These are phyloP conservation scores for Melanophora roralis DNA, from an alignment of 2,888 invertebrate genomes.

Conservation along the genomic window DNA sequence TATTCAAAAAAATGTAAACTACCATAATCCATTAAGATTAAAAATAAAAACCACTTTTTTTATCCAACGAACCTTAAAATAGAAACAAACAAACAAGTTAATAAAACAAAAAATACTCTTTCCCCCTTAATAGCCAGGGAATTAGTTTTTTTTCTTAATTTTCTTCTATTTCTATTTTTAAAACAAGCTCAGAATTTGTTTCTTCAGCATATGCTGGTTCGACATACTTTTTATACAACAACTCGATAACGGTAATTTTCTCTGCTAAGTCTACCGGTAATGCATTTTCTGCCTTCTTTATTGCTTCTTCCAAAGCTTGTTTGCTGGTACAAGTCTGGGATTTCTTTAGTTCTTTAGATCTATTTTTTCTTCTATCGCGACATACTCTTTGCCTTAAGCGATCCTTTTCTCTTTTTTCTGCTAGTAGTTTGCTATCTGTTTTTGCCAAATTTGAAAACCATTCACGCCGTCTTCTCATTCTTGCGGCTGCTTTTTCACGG, in stretches of 20 bases:
- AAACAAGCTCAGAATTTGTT: no score
- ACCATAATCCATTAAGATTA: no score
- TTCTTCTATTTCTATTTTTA: no score
- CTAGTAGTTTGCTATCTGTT: not conserved
- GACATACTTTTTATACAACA: not conserved
- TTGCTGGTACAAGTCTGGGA: not conserved
- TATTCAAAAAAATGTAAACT: no score
- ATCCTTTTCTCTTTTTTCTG: constrained; percentile 15
- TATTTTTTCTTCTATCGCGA: constrained; percentile 6
- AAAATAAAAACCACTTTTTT: no score
- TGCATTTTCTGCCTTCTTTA: not conserved
- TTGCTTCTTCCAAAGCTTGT: not conserved
- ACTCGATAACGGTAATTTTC: not conserved
- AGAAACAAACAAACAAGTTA: no score
- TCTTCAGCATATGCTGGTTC: not conserved
- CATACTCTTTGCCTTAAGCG: constrained; percentile 2
- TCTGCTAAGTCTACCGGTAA: not conserved
- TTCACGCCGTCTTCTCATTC: constrained; percentile 8
- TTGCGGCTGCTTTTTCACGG: not conserved
- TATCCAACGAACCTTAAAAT: no score
- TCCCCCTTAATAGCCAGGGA: no score
- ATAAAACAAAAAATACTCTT: no score
- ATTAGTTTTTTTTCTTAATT: no score
- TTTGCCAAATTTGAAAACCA: not conserved
- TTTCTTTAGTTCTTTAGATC: not conserved